Evolutionary conservation across 2,113 vertebrate species (phyloP).

Genomic region (Nibea coibor): DNA sequence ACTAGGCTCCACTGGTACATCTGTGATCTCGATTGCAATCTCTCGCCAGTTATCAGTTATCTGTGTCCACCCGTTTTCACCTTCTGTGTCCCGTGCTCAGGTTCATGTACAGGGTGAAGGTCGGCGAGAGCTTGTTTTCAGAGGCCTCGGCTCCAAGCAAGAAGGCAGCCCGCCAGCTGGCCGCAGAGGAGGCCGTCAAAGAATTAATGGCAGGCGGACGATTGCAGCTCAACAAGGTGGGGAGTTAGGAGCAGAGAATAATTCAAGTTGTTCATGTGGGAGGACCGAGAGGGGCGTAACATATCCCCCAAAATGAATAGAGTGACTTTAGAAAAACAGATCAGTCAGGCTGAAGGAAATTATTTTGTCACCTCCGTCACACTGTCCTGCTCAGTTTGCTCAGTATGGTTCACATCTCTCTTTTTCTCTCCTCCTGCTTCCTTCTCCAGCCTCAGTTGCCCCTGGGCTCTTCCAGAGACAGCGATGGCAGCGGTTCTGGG

Average conservation of each 20-base stretch:
- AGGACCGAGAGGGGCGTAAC: neutral
- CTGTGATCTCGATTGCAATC: constrained; percentile 3
- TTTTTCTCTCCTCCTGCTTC: neutral
- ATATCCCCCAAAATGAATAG: neutral
- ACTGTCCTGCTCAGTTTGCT: neutral
- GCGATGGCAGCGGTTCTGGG: constrained; percentile 61
- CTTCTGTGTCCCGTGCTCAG: constrained; percentile 75
- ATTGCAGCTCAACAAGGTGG: constrained; percentile 86
- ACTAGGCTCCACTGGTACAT: neutral
- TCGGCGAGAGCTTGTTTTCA: constrained; percentile 90
- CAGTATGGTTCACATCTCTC: neutral
- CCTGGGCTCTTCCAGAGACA: constrained; percentile 73
- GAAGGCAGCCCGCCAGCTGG: constrained; percentile 95
- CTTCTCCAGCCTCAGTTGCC: constrained; percentile 77
- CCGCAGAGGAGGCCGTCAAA: constrained; percentile 94
- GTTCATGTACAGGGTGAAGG: constrained; percentile 94
- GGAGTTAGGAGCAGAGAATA: constrained; percentile 4
- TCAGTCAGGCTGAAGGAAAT: neutral
- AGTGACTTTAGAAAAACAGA: neutral
- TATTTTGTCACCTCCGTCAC: neutral
- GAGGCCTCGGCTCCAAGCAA: constrained; percentile 94
- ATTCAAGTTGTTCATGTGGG: neutral
- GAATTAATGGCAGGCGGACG: constrained; percentile 86
- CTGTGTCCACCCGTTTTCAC: neutral
- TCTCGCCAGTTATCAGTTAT: neutral